A percentile compares a stretch with the other conserved stretches of the same genome.
Conservation (phyloP, 2,113 vertebrate genomes). For the Poeciliopsis retropinna region DNA sequence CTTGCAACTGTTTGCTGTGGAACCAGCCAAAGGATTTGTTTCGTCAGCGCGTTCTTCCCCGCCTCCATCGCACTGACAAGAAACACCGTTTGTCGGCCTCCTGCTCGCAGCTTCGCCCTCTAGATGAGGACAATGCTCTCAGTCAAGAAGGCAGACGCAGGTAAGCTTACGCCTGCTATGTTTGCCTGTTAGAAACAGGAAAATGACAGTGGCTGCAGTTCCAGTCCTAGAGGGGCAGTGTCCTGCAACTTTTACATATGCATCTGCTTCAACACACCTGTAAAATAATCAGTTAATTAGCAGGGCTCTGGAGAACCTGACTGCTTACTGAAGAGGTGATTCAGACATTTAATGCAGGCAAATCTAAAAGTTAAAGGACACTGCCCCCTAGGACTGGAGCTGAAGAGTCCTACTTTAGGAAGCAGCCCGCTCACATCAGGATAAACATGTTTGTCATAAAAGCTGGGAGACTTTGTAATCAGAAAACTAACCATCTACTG, state of each 20-base stretch:
- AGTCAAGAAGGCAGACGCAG: conserved; percentile 58
- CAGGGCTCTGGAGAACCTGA: too few species aligned
- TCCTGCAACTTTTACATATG: too few species aligned
- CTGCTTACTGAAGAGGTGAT: too few species aligned
- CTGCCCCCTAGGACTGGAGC: too few species aligned
- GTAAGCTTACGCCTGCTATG: conserved; percentile 25
- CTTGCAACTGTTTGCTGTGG: conserved; percentile 34
- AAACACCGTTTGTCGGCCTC: conserved; percentile 70
- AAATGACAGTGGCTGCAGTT: not conserved
- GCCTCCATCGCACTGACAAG: conserved; percentile 69
- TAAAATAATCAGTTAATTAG: too few species aligned
- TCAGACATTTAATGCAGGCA: too few species aligned
- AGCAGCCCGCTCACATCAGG: not conserved
- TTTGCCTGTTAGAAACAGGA: not conserved
- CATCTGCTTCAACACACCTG: too few species aligned
- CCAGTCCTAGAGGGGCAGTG: too few species aligned
- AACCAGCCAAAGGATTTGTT: conserved; percentile 74
- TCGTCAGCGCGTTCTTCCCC: conserved; percentile 77
- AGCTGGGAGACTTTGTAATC: conserved; percentile 6
- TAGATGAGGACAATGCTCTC: conserved; percentile 49
- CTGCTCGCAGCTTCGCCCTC: conserved; percentile 75
- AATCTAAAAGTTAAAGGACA: too few species aligned
- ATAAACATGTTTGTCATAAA: conserved; percentile 47
- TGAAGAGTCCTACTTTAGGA: not conserved
- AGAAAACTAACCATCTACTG: not conserved